A percentile compares a stretch with the other conserved stretches of the same genome.
phyloP scores from a whole-genome alignment of 2,113 vertebrate species.

The Panthera uncia region DNA sequence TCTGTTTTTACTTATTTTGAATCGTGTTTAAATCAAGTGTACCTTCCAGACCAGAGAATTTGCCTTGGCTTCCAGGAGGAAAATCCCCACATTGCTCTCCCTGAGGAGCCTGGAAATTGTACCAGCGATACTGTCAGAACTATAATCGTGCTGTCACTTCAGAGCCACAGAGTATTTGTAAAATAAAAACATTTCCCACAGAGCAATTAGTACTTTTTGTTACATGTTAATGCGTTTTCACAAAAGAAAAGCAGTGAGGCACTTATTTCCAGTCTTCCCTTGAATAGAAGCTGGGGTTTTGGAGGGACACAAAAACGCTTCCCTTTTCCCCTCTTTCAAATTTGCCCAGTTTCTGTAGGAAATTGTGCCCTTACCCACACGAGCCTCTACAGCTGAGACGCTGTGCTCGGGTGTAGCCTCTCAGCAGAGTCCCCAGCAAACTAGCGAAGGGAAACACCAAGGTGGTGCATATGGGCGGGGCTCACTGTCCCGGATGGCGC shows the following conservation, averaged over 20 bases:
- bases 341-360: neutral
- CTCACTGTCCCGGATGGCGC: neutral
- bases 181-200: slow-evolving; percentile 61
- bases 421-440: neutral
- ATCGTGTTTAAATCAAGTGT: slow-evolving; percentile 2
- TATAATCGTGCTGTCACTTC: neutral
- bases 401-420: neutral
- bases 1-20: neutral
- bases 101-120: neutral
- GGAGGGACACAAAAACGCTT: neutral
- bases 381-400: neutral
- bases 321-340: neutral
- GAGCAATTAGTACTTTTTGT: neutral
- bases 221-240: slow-evolving; percentile 19
- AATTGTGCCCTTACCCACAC: neutral
- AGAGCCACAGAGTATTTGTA: slow-evolving; percentile 28
- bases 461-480: fast-evolving
- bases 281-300: neutral
- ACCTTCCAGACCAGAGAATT: neutral
- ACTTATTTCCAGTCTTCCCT: neutral
- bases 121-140: slow-evolving; percentile 4
- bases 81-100: neutral
- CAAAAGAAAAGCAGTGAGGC: neutral
- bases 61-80: neutral
- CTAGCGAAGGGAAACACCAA: neutral